Percentiles rank a stretch among this genome's conserved stretches.
Conservation (phyloP, 2,797 vertebrate species). For the Peromyscus eremicus region DNA sequence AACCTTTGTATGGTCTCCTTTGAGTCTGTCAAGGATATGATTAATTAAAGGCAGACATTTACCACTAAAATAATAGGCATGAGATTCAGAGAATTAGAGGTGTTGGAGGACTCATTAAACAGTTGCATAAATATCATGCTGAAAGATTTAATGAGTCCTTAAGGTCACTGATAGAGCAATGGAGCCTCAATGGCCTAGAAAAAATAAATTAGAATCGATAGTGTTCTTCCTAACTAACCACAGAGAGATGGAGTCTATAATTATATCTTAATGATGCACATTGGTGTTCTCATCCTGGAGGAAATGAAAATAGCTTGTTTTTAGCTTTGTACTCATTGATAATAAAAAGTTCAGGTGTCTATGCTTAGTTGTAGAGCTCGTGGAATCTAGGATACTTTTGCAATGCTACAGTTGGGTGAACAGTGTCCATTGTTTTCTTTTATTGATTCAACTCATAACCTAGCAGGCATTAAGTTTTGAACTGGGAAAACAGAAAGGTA, state of each 20-base stretch:
- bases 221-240: constrained; percentile 69
- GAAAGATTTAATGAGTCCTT: constrained; percentile 82
- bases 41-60: constrained; percentile 77
- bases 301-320: constrained; percentile 63
- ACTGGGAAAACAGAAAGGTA: constrained; percentile 6
- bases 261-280: constrained; percentile 66
- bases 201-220: constrained; percentile 83
- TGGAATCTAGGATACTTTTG: background rate
- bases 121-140: constrained; percentile 79
- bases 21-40: constrained; percentile 61
- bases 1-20: constrained; percentile 69
- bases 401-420: background rate
- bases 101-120: constrained; percentile 80
- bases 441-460: constrained; percentile 9
- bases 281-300: constrained; percentile 48
- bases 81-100: constrained; percentile 77
- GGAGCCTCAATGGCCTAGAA: constrained; percentile 77
- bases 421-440: constrained; percentile 2
- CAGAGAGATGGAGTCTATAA: constrained; percentile 71
- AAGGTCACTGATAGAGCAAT: constrained; percentile 78
- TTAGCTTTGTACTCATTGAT: background rate
- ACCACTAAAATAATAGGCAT: constrained; percentile 76
- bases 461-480: background rate
- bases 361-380: background rate
- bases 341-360: background rate